Base-by-base conservation (phyloP, 2,113 vertebrate species). In the Callospermophilus lateralis region DNA sequence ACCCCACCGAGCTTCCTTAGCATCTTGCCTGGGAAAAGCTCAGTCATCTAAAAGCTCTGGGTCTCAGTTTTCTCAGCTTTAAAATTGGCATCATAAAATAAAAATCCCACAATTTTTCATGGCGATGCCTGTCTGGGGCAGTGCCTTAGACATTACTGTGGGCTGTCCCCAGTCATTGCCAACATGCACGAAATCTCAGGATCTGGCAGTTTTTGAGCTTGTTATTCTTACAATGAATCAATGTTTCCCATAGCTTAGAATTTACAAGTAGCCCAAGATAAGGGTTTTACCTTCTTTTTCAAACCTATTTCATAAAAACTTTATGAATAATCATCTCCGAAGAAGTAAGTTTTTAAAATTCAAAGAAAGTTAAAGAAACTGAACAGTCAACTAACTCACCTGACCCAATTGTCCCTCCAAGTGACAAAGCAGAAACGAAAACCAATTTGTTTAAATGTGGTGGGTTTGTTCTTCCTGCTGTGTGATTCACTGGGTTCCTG, bases 401-500 rank as follows among this genome's bases (percentile, higher is more conserved):
- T 76, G 72, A 73, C 32, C 53, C 45, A 39, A 17, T 68, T 63
- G 76, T 85, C 89, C 88, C 32, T 13, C 39, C 12, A 34, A 95
- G 55, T 11, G 72, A 58, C 48, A 61, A 42, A 48, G 67, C n/a
- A 30, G 74, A 93, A 92, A 90, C 88, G 93, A 58, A 84, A 95
- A 89, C 73, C 72, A 84, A 26, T 87, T 84, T 48, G 93, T 95
- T 28, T 95, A 88, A 94, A 30, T 6, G 89, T 93, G 97, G 83
- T 79, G 68, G 80, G 86, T 76, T 95, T 93, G 86, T 97, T 98
- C 97, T 89, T 96, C 89, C 70, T 34, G 90, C 4, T 51, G 79
- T 85, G 72, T 96, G 96, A 98, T 96, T 97, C 95, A 97, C 45
- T 86, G 70, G 92, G 70, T 98, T 67, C 96, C 83, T 80, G 74